These are phyloP conservation scores for Andrena bucephala DNA, from an alignment of 2,888 invertebrate genomes.

Conservation along the genomic window DNA sequence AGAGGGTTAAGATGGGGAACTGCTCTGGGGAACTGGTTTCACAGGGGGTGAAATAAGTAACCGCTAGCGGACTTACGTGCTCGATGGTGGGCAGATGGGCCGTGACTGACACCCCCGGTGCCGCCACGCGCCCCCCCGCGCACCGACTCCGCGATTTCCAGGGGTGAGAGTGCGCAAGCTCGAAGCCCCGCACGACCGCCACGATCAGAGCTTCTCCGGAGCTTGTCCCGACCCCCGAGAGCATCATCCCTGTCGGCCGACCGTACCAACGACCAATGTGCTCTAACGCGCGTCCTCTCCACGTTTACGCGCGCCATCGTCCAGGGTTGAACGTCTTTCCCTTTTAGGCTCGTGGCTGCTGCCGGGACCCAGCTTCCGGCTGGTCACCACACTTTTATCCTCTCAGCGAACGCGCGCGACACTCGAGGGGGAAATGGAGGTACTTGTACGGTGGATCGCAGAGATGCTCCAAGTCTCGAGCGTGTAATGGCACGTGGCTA, in stretches of 20 bases:
- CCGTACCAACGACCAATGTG: constrained; percentile 59
- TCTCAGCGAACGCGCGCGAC: not conserved
- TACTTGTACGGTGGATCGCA: no score
- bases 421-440: no score
- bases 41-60: constrained; percentile 41
- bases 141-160: constrained; percentile 73
- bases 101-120: constrained; percentile 84
- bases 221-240: constrained; percentile 69
- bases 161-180: constrained; percentile 76
- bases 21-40: constrained; percentile 3
- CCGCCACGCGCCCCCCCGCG: constrained; percentile 81
- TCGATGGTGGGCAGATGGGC: constrained; percentile 83
- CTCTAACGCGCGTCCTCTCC: constrained; percentile 46
- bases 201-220: constrained; percentile 70
- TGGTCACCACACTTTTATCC: not conserved
- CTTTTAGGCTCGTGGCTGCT: constrained; percentile 18
- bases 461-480: no score
- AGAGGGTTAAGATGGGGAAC: not conserved
- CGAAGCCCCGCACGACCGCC: constrained; percentile 72
- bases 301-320: constrained; percentile 46
- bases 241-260: constrained; percentile 59
- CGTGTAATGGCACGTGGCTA: no score
- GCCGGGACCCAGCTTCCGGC: not conserved
- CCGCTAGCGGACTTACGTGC: constrained; percentile 81
- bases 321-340: constrained; percentile 63